phyloP scores from a whole-genome alignment of 2,888 invertebrate species.

The Galerucella calmariensis region DNA sequence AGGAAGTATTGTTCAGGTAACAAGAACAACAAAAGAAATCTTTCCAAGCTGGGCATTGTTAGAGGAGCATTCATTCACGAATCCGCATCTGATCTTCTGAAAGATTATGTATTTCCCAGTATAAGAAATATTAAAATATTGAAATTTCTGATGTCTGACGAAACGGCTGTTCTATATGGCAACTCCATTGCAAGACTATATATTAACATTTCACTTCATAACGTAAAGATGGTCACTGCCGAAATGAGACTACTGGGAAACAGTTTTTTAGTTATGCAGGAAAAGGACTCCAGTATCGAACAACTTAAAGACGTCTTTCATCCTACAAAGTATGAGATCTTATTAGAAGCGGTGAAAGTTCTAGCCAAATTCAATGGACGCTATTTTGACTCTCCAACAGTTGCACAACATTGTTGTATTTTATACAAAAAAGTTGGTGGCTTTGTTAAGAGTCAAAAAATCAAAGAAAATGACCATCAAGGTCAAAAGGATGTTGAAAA shows the following conservation, averaged over 20 bases:
- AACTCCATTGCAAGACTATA: slow-evolving; percentile 6
- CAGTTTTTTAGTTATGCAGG: slow-evolving; percentile 8
- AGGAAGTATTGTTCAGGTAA: slow-evolving; percentile 2
- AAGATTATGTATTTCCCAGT: too few relatives aligned
- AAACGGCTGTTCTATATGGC: slow-evolving; percentile 10
- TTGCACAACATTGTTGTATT: slow-evolving; percentile 10
- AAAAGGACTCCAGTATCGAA: neutral
- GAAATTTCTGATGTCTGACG: too few relatives aligned
- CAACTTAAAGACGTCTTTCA: slow-evolving; percentile 8
- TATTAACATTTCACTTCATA: slow-evolving; percentile 1
- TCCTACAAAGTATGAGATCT: slow-evolving; percentile 6
- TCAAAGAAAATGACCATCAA: slow-evolving; percentile 8
- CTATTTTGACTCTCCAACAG: slow-evolving; percentile 1
- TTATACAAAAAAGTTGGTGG: neutral
- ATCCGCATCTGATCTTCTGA: too few relatives aligned
- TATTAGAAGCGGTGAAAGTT: slow-evolving; percentile 6
- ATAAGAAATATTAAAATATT: too few relatives aligned
- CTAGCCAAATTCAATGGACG: slow-evolving; percentile 10
- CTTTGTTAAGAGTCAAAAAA: slow-evolving; percentile 8
- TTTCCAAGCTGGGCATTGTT: slow-evolving; percentile 3
- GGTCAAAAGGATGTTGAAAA: neutral
- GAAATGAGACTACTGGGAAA: too few relatives aligned
- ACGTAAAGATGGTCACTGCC: slow-evolving; percentile 9
- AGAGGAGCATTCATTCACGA: too few relatives aligned
- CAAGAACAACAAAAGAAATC: neutral